Conservation (phyloP, 2,888 invertebrate genomes). For the Stenodera caucasica region DNA sequence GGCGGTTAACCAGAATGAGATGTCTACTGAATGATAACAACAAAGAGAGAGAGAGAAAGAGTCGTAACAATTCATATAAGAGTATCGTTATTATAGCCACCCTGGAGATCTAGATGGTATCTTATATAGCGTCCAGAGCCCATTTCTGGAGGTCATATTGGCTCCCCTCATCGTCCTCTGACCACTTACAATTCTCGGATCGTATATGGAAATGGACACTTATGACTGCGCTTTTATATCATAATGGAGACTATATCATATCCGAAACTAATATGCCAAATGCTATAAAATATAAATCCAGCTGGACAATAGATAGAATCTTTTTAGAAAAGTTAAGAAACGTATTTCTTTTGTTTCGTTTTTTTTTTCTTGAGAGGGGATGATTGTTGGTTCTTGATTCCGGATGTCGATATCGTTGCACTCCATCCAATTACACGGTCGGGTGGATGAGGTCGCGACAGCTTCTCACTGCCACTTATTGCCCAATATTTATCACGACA, state of each 20-base stretch:
- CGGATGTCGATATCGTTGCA: constrained; percentile 48
- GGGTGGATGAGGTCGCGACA: constrained; percentile 54
- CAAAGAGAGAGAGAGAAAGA: constrained; percentile 24
- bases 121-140: constrained; percentile 45
- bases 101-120: constrained; percentile 51
- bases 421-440: constrained; percentile 55
- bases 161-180: constrained; percentile 35
- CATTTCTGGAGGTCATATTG: constrained; percentile 50
- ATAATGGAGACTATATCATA: constrained; percentile 35
- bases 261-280: constrained; percentile 38
- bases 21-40: constrained; percentile 44
- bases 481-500: constrained; percentile 52
- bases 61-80: constrained; percentile 41
- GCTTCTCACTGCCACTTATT: constrained; percentile 54
- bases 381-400: constrained; percentile 29
- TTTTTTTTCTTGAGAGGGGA: constrained; percentile 4
- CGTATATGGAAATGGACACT: constrained; percentile 47
- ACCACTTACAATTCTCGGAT: constrained; percentile 49
- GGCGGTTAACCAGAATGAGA: constrained; percentile 42
- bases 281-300: constrained; percentile 33
- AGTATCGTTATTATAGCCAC: constrained; percentile 49
- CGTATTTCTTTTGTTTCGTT: background rate
- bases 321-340: constrained; percentile 3
- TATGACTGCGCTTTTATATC: constrained; percentile 43
- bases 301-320: background rate